Conservation (phyloP, 2,888 invertebrate genomes). For the Tetanocera ferruginea region DNA sequence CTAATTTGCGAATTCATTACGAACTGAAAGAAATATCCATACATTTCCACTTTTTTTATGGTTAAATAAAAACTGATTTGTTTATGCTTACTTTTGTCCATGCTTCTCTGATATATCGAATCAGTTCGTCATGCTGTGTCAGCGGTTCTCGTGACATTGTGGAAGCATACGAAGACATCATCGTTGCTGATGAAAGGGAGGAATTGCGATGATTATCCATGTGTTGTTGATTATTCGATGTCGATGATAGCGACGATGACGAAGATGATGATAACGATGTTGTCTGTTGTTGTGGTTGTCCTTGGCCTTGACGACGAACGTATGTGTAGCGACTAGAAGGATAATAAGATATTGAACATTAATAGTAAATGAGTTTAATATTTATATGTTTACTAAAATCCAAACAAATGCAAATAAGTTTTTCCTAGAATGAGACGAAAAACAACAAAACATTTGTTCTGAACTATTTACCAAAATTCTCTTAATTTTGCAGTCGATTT, state of each 20-base stretch:
- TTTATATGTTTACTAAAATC: not conserved
- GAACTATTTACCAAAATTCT: not conserved
- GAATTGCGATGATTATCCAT: conserved; percentile 56
- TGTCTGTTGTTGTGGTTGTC: conserved; percentile 54
- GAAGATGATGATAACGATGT: conserved; percentile 52
- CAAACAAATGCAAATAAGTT: no score
- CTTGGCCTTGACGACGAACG: conserved; percentile 64
- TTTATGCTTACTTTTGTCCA: conserved; percentile 77
- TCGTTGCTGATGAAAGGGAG: conserved; percentile 47
- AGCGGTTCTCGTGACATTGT: conserved; percentile 60
- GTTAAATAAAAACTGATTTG: no score
- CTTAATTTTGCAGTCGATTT: not conserved
- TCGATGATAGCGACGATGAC: conserved; percentile 53
- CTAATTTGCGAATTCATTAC: no score
- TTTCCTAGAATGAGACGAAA: not conserved
- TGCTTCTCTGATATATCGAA: conserved; percentile 83
- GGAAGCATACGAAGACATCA: conserved; percentile 45
- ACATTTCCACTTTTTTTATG: no score
- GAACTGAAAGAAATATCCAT: no score
- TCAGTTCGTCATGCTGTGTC: conserved; percentile 80
- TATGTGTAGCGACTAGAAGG: conserved; percentile 62
- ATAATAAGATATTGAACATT: not conserved
- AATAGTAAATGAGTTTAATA: not conserved
- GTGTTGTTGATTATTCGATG: conserved; percentile 54
- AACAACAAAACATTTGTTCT: no score